Percentiles rank a stretch among this genome's conserved stretches.
Evolutionary conservation across 2,797 vertebrate species (phyloP).

Genomic region (Graptemys geographica): DNA sequence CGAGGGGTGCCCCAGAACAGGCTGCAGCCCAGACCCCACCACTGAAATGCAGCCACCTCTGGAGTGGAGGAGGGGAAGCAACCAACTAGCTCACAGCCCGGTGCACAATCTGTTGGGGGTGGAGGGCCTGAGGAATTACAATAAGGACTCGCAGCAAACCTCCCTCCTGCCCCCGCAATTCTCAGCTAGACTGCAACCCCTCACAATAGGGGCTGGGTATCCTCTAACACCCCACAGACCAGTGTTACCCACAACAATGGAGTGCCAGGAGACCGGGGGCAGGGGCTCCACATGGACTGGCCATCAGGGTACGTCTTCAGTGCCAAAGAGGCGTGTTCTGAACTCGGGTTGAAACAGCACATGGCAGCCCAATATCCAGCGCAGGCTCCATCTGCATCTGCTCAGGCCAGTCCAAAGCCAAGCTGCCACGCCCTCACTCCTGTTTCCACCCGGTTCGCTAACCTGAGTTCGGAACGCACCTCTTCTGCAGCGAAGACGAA

Average conservation of each 20-base stretch:
- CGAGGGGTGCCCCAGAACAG: rapidly evolving
- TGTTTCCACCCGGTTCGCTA: background rate
- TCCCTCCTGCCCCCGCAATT: rapidly evolving
- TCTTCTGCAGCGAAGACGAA: background rate
- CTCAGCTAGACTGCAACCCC: background rate
- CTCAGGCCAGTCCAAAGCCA: too few relatives aligned
- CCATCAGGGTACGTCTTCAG: background rate
- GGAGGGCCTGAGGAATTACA: background rate
- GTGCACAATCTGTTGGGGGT: background rate
- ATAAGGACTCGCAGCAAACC: background rate
- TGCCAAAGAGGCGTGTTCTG: background rate
- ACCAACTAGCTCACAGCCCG: background rate
- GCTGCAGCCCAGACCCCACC: background rate
- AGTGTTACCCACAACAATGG: background rate
- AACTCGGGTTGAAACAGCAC: background rate
- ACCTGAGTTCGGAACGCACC: background rate
- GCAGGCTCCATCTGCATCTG: too few relatives aligned
- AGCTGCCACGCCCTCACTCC: too few relatives aligned
- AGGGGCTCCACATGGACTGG: background rate
- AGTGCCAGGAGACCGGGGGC: background rate
- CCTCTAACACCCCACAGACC: background rate
- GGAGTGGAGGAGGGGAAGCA: background rate
- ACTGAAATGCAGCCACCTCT: background rate
- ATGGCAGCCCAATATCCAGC: too few relatives aligned
- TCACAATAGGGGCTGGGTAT: background rate